Evolutionary conservation across 2,888 invertebrate species (phyloP).

Genomic region (Rhogogaster chlorosoma): DNA sequence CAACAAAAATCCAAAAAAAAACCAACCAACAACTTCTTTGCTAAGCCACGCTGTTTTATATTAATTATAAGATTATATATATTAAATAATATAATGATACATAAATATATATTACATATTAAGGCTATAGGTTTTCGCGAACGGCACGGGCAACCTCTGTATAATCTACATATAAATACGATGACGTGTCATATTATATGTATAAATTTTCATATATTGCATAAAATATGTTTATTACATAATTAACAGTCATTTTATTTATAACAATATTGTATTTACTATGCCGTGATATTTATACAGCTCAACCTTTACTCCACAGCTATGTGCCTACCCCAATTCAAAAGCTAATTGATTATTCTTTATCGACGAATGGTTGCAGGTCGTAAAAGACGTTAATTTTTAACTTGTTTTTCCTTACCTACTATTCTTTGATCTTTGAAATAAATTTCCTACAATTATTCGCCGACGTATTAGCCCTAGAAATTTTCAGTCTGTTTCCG

Average conservation of each 20-base stretch:
- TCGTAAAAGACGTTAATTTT: slow-evolving; percentile 10
- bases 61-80: slow-evolving; percentile 20
- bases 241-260: slow-evolving; percentile 54
- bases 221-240: slow-evolving; percentile 66
- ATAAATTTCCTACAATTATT: neutral
- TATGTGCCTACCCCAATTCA: neutral
- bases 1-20: neutral
- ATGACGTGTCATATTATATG: slow-evolving; percentile 59
- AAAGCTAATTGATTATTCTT: neutral
- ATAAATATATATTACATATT: slow-evolving; percentile 5
- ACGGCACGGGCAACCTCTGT: slow-evolving; percentile 29
- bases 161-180: slow-evolving; percentile 38
- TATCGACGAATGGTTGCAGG: neutral
- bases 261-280: neutral
- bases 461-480: neutral
- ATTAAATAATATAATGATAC: neutral
- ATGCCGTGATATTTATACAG: neutral
- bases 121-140: slow-evolving; percentile 11
- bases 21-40: neutral
- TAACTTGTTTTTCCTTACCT: slow-evolving; percentile 13
- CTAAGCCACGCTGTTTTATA: slow-evolving; percentile 24
- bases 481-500: neutral
- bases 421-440: slow-evolving; percentile 7
- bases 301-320: neutral
- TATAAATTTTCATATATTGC: slow-evolving; percentile 64